A percentile compares a stretch with the other conserved stretches of the same genome.
phyloP scores from a whole-genome alignment of 2,888 invertebrate genomes.

The Morinoia aosen region DNA sequence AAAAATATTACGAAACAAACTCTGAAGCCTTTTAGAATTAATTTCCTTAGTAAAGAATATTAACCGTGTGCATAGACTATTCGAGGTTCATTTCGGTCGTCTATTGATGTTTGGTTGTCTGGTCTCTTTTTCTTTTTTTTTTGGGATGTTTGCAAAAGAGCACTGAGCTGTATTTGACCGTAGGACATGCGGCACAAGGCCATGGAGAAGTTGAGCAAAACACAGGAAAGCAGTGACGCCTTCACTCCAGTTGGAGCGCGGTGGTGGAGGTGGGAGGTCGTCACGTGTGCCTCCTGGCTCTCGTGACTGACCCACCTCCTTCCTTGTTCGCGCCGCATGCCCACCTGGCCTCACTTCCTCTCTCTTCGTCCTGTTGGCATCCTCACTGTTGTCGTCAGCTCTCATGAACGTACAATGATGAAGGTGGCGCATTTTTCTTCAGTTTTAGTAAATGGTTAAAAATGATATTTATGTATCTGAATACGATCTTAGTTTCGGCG shows the following conservation, averaged over 20 bases:
- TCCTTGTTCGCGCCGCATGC: not conserved
- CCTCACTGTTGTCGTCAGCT: not conserved
- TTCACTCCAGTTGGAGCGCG: not conserved
- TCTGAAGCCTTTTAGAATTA: not conserved
- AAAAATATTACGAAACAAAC: no score
- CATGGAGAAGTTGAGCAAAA: not conserved
- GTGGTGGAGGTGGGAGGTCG: conserved; percentile 20
- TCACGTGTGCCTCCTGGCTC: not conserved
- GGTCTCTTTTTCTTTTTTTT: not conserved
- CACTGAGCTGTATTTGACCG: not conserved
- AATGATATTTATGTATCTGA: no score
- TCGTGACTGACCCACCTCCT: conserved; percentile 2
- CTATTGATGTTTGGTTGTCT: not conserved
- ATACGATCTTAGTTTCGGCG: not conserved
- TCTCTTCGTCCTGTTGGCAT: not conserved
- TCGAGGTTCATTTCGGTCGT: not conserved
- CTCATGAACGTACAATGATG: not conserved
- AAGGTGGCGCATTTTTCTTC: no score
- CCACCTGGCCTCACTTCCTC: not conserved
- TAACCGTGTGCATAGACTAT: not conserved
- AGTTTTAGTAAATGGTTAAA: no score
- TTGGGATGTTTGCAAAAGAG: not conserved
- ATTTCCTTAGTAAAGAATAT: not conserved
- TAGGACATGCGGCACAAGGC: not conserved
- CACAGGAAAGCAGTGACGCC: not conserved